phyloP scores from a whole-genome alignment of 35 echinoderm and acorn worm species.

The Heliocidaris erythrogramma region DNA sequence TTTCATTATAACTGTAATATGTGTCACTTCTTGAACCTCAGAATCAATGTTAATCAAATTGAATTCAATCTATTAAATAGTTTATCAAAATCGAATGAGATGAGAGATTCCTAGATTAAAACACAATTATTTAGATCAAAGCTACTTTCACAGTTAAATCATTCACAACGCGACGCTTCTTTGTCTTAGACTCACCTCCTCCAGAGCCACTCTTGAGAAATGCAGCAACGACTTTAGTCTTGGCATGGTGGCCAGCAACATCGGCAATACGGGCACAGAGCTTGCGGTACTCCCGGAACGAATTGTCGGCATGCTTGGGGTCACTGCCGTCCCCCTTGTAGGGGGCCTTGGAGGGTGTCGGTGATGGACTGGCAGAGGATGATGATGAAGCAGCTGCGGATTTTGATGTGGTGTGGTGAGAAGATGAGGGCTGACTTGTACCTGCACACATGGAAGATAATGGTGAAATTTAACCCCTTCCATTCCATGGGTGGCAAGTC shows the following conservation, averaged over 20 bases:
- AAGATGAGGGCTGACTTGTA: constrained; percentile 17
- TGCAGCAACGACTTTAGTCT: constrained; percentile 72
- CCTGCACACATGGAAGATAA: neutral
- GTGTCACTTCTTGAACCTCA: neutral
- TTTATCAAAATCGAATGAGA: neutral
- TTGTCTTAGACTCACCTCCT: constrained; percentile 54
- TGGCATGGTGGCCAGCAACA: constrained; percentile 78
- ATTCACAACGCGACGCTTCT: neutral
- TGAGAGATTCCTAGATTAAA: neutral
- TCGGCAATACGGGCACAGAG: constrained; percentile 87
- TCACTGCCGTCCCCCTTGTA: constrained; percentile 54
- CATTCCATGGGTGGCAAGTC: too few relatives aligned
- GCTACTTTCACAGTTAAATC: neutral
- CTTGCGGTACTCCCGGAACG: constrained; percentile 91
- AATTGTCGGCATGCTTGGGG: constrained; percentile 83
- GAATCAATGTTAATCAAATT: neutral
- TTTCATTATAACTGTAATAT: too few relatives aligned
- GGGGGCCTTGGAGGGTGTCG: neutral
- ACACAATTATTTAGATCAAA: neutral
- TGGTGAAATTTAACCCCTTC: neutral
- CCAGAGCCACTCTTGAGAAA: constrained; percentile 78
- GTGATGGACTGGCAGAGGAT: neutral
- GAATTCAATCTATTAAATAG: too few relatives aligned
- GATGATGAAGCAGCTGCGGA: neutral
- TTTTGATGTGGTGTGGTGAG: constrained; percentile 7